Percentiles rank a stretch among this genome's conserved stretches.
Evolutionary conservation across 2,888 invertebrate species (phyloP).

Genomic region (Ophion obscuratus): DNA sequence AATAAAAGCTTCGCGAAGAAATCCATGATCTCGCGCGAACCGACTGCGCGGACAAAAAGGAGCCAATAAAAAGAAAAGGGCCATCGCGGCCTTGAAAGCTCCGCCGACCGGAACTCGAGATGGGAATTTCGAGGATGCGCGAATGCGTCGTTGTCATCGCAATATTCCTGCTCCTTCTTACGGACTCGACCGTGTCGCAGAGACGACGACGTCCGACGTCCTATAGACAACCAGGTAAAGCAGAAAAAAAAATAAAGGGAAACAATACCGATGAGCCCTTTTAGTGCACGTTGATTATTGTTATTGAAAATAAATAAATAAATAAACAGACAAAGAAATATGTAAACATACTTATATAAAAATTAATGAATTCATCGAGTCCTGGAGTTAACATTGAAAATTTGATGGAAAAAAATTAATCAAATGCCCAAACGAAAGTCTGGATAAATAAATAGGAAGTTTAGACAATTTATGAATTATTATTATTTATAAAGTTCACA

Average conservation of each 20-base stretch:
- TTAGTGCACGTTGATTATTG: not conserved
- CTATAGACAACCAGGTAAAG: constrained; percentile 72
- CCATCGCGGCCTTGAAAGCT: constrained; percentile 15
- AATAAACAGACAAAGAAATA: not conserved
- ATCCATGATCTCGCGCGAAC: constrained; percentile 46
- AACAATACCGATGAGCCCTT: not conserved
- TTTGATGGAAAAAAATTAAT: not conserved
- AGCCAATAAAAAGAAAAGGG: constrained; percentile 26
- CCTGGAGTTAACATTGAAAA: too few species aligned
- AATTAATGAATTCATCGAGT: not conserved
- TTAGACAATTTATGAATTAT: too few species aligned
- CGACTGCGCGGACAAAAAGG: constrained; percentile 19
- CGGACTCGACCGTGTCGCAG: constrained; percentile 67
- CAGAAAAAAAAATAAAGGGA: constrained; percentile 8
- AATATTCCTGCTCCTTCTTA: constrained; percentile 69
- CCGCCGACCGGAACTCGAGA: constrained; percentile 61
- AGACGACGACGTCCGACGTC: constrained; percentile 66
- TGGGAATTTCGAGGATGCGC: constrained; percentile 69
- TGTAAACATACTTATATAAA: not conserved
- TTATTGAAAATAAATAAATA: not conserved
- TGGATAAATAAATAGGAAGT: not conserved
- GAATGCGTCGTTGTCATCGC: constrained; percentile 67
- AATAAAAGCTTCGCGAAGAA: constrained; percentile 56
- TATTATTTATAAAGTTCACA: too few species aligned
- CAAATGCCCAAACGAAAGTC: not conserved